Conservation (phyloP, 2,797 vertebrate species). For the Acrocephalus scirpaceus region DNA sequence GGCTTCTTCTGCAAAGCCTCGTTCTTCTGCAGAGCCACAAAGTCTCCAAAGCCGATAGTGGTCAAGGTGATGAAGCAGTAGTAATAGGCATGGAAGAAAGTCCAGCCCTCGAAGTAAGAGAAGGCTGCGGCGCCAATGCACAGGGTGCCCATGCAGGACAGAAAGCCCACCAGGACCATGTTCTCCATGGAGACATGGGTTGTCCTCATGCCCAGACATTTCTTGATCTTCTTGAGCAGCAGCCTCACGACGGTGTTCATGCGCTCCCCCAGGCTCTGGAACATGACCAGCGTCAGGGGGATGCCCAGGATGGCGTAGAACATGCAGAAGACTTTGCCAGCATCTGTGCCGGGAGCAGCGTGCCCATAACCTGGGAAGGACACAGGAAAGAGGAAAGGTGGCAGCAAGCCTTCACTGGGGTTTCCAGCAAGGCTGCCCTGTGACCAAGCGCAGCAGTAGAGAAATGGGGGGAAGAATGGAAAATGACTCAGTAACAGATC, state of each 20-base stretch:
- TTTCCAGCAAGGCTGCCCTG: neutral
- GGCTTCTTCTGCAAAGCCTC: slow-evolving; percentile 94
- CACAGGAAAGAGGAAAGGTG: neutral
- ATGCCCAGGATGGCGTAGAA: slow-evolving; percentile 96
- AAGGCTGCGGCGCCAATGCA: slow-evolving; percentile 91
- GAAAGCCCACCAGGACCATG: slow-evolving; percentile 94
- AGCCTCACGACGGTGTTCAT: slow-evolving; percentile 93
- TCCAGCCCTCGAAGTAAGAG: slow-evolving; percentile 95
- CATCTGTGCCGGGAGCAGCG: slow-evolving; percentile 91
- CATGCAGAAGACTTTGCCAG: slow-evolving; percentile 98
- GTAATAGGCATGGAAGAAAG: slow-evolving; percentile 97
- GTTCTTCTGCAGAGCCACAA: slow-evolving; percentile 94
- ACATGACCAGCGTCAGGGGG: slow-evolving; percentile 95
- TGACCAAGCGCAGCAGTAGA: neutral
- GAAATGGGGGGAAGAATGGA: neutral
- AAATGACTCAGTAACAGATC: neutral
- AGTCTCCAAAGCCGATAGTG: slow-evolving; percentile 97
- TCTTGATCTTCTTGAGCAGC: slow-evolving; percentile 89
- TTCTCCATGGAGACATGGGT: slow-evolving; percentile 94
- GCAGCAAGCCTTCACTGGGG: neutral
- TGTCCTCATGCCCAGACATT: slow-evolving; percentile 84
- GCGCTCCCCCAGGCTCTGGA: slow-evolving; percentile 96
- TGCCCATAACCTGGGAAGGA: slow-evolving; percentile 89
- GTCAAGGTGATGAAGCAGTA: slow-evolving; percentile 98
- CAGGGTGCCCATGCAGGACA: slow-evolving; percentile 91